Evolutionary conservation across 2,888 invertebrate genomes (phyloP).

Genomic region (Sicus ferrugineus): DNA sequence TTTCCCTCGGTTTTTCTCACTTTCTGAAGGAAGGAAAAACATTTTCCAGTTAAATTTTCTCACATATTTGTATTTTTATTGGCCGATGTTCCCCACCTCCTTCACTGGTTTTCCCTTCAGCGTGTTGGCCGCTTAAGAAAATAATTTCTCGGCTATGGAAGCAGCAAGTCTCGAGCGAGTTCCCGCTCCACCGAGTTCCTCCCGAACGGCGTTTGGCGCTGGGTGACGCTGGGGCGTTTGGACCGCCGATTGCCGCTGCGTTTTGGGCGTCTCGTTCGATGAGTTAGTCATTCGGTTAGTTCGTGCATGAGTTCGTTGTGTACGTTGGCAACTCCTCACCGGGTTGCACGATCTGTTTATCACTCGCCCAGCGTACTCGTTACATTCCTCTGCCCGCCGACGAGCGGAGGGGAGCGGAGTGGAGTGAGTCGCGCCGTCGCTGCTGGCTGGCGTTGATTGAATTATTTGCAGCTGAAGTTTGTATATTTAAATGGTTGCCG

Average conservation of each 20-base stretch:
- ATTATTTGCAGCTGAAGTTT: conserved; percentile 53
- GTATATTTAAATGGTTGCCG: conserved; percentile 6
- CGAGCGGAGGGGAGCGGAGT: neutral
- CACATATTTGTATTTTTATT: neutral
- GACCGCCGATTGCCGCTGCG: no score
- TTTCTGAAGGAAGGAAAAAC: no score
- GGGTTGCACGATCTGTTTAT: neutral
- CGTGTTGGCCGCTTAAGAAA: no score
- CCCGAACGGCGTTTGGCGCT: no score
- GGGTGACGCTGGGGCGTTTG: no score
- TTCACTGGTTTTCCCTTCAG: neutral
- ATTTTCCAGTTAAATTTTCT: neutral
- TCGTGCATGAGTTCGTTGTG: no score
- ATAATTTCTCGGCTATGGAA: no score
- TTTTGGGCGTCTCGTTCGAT: no score
- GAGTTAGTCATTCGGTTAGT: no score
- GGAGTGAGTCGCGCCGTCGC: conserved; percentile 30
- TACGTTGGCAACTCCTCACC: neutral
- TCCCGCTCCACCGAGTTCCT: no score
- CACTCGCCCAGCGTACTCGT: neutral
- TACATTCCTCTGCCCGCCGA: neutral
- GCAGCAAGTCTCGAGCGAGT: no score
- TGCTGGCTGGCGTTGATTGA: conserved; percentile 50
- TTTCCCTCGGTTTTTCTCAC: neutral
- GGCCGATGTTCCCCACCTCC: conserved; percentile 4